A percentile compares a stretch with the other conserved stretches of the same genome.
Evolutionary conservation across 2,888 invertebrate species (phyloP).

Genomic region (Agapostemon virescens): DNA sequence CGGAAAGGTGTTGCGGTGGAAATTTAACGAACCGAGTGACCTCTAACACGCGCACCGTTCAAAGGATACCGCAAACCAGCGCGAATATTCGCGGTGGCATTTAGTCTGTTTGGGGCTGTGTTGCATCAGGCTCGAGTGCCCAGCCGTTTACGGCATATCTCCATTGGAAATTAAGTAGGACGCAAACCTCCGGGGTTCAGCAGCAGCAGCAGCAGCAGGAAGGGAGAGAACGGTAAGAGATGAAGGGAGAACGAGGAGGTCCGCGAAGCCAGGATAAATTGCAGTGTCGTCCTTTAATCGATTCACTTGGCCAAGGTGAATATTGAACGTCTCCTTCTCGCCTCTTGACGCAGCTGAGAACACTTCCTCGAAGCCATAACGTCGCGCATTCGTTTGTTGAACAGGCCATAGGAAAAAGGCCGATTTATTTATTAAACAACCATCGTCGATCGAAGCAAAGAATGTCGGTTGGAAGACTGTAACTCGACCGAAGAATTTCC

Average conservation of each 20-base stretch:
- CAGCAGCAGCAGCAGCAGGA: no score
- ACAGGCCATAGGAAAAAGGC: background rate
- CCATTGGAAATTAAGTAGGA: slow-evolving; percentile 13
- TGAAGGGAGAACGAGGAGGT: no score
- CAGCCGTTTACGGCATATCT: background rate
- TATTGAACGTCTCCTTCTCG: background rate
- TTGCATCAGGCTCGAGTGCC: slow-evolving; percentile 2
- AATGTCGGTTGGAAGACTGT: no score
- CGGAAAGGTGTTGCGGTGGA: slow-evolving; percentile 11
- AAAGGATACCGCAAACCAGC: background rate
- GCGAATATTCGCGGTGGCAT: slow-evolving; percentile 1
- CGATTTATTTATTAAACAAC: background rate
- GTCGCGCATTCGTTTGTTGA: background rate
- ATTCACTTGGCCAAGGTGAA: background rate
- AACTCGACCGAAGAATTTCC: no score
- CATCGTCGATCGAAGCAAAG: background rate
- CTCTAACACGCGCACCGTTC: slow-evolving; percentile 7
- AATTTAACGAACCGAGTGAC: slow-evolving; percentile 22
- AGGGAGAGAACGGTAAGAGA: no score
- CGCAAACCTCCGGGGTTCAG: background rate
- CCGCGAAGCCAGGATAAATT: background rate
- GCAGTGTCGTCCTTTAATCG: background rate
- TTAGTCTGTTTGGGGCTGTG: slow-evolving; percentile 1
- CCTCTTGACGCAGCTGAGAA: background rate
- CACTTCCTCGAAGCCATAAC: background rate